Evolutionary conservation across 2,888 invertebrate species (phyloP), one percentile per base, ranked within the genome.

Genomic region (Cylloceria caligata): DNA sequence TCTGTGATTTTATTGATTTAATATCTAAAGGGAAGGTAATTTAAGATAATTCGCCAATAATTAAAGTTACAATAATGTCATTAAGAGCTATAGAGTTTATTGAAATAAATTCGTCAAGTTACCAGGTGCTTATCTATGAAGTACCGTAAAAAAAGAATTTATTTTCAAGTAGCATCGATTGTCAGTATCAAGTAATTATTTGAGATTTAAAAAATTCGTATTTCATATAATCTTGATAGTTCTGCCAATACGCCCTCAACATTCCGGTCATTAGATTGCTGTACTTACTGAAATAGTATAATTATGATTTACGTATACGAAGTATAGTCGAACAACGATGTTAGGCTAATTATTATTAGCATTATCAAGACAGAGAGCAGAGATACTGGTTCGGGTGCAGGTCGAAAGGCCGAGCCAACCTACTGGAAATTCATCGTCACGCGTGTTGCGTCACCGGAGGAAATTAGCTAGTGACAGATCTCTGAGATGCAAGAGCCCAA

Each of bases 381-480:
- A 21, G 21, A 16, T 45, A 30, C 45, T 11, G 42, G 24, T 60
- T 13, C 21, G 42, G 34, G 57, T 45, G 27, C 21, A 24, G 27
- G 19, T 21, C 1, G 72, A 68, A 52, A 57, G 45, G 45, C 47
- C 16, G 13, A 62, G 42, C 60, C 49, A 57, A 13, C 65, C 55
- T 71, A 30, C 39, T 65, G 57, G 60, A 69, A 81, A 77, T 81
- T 69, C 49, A 24, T 36, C 77, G 81, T 60, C 77, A 77, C 77
- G 68, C 55, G 81, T 65, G 39, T 30, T n/a, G 57, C 34, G 30
- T 62, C 74, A 69, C 78, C 73, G 11, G 69, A 74, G 81, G 73
- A 78, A 81, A 81, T 81, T 81, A n/a, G n/a, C n/a, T n/a, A 81
- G 78, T 47, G 81, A 69, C 57, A 64, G 55, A 64, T 55, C 68